Percentiles rank a stretch among this genome's conserved stretches.
Evolutionary conservation across 2,888 invertebrate genomes (phyloP).

Genomic region (Ditula angustiorana): DNA sequence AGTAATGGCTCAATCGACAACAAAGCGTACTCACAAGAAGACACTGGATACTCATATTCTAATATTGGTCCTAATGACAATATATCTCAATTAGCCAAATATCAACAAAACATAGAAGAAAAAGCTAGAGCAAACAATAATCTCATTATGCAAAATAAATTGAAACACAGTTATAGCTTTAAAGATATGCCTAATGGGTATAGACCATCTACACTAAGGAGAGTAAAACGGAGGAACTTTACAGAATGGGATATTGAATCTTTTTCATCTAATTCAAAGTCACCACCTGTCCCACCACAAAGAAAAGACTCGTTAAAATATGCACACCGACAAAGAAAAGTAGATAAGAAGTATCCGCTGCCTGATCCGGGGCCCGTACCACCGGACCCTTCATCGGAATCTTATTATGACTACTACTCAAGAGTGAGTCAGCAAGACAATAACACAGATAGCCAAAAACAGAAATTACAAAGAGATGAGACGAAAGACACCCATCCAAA

Average conservation of each 20-base stretch:
- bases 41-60: conserved; percentile 65
- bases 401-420: conserved; percentile 82
- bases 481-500: conserved; percentile 60
- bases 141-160: conserved; percentile 80
- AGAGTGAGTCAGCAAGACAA: conserved; percentile 82
- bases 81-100: conserved; percentile 86
- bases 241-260: conserved; percentile 86
- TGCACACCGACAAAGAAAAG: conserved; percentile 80
- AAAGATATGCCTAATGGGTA: conserved; percentile 87
- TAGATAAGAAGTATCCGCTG: conserved; percentile 71
- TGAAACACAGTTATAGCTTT: conserved; percentile 85
- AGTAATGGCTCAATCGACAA: conserved; percentile 64
- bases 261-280: conserved; percentile 67
- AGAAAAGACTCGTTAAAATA: conserved; percentile 82
- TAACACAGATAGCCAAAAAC: conserved; percentile 80
- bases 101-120: conserved; percentile 86
- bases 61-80: conserved; percentile 72
- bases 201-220: conserved; percentile 84
- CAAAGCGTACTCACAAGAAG: conserved; percentile 66
- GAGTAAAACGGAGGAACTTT: conserved; percentile 84
- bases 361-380: conserved; percentile 81
- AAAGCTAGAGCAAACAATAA: conserved; percentile 82
- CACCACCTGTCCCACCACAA: conserved; percentile 75
- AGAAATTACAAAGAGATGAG: conserved; percentile 70
- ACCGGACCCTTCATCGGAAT: conserved; percentile 78